Base-by-base conservation (phyloP, 2,797 vertebrate species). In the Carapus acus region DNA sequence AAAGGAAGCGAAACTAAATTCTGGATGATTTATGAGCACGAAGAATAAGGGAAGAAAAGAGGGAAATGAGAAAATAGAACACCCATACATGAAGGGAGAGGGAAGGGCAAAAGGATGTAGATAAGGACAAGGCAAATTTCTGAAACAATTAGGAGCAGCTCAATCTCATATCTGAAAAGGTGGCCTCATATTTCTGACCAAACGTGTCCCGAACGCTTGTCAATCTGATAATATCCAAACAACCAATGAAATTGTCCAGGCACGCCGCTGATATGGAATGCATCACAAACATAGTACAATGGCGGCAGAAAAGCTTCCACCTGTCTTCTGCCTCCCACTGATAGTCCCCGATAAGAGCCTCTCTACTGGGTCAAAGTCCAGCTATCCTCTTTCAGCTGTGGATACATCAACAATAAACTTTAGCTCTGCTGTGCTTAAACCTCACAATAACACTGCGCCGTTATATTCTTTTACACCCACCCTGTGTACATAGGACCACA, bases 371-470 rank as follows among this genome's bases (percentile, higher is more conserved):
- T 65, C 69, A 71, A 71, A 71, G 77, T 77, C 55, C 41, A 24
- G n/a, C 51, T 24, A 21, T 33, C 17, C 7, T 24, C 15, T 21
- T 6, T 21, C 29, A 54, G 21, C 34, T 14, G 13, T 40, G 37
- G 18, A 48, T 33, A 8, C 12, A 38, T 24, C 29, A 49, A 37
- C 20, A 58, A 20, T 34, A 37, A 43, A 43, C 17, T 43, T 27
- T 58, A 21, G 41, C 41, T 54, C 34, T 38, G 54, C 31, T 70
- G 71, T 52, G 80, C 71, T 73, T 79, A 70, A 69, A 69, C 68
- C 64, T 49, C 3, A 49, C 2, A 43, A 51, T 51, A 2, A 65
- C 36, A n/a, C 9, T 20, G 39, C 5, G 33, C 11, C 17, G 47
- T 47, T 52, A 57, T 59, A 40, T 7, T 12, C 24, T 45, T 52